Percentiles rank a stretch among this genome's conserved stretches.
Conservation (phyloP, 2,888 invertebrate species). For the Mythimna ferrago region DNA sequence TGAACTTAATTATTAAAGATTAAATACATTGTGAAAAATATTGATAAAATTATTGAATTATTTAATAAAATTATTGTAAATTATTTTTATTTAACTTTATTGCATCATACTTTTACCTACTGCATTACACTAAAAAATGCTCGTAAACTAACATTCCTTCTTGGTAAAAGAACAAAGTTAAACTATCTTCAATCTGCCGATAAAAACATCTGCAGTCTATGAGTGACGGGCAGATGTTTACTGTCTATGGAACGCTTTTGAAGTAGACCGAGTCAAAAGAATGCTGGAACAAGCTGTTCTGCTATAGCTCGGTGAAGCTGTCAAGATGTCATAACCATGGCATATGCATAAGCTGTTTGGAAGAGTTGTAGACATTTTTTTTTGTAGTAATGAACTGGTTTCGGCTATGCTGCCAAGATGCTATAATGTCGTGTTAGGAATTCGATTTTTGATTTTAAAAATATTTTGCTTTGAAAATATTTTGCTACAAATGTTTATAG, state of each 20-base stretch:
- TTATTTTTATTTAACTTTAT: no score
- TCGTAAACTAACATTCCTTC: not conserved
- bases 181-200: conserved; percentile 9
- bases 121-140: not conserved
- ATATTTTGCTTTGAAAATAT: no score
- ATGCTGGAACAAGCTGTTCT: conserved; percentile 9
- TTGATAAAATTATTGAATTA: no score
- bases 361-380: no score
- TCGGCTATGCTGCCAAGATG: no score
- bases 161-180: conserved; percentile 45
- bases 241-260: conserved; percentile 31
- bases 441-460: no score
- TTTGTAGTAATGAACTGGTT: no score
- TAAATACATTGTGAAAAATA: no score
- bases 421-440: no score
- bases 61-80: no score
- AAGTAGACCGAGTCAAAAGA: conserved; percentile 31
- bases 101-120: not conserved
- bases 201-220: conserved; percentile 16
- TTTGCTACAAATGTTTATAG: no score
- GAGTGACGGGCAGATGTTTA: conserved; percentile 23
- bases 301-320: not conserved
- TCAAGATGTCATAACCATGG: conserved; percentile 6
- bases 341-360: not conserved
- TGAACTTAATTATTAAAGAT: no score